Conservation (phyloP, 2,797 vertebrate genomes). For the Poeciliopsis presidionis region DNA sequence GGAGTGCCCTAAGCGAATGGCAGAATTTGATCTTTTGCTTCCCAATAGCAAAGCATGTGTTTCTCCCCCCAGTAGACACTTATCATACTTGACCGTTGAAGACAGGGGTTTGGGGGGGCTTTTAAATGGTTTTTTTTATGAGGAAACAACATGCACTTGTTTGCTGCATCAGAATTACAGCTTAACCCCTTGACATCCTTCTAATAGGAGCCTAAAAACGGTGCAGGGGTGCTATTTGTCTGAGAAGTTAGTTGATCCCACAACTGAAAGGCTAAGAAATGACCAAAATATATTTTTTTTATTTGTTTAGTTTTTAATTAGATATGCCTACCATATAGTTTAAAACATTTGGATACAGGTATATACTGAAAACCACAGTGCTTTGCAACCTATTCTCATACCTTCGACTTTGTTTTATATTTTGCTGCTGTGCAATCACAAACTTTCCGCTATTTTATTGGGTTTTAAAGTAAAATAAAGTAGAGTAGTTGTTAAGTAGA, state of each 20-base stretch:
- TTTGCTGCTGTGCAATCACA: neutral
- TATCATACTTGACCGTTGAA: constrained; percentile 76
- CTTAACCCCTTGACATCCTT: constrained; percentile 12
- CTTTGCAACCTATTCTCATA: neutral
- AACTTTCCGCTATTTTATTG: neutral
- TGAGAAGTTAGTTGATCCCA: neutral
- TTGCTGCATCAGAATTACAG: constrained; percentile 41
- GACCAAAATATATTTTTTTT: neutral
- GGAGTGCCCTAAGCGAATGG: constrained; percentile 75
- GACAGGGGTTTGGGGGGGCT: constrained; percentile 39
- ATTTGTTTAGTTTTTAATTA: neutral
- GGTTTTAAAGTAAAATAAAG: neutral
- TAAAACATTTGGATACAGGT: neutral
- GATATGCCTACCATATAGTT: neutral
- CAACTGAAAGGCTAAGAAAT: neutral
- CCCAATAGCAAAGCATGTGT: constrained; percentile 69
- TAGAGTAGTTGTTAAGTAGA: neutral
- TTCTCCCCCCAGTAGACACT: constrained; percentile 62
- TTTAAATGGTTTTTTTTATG: constrained; percentile 67
- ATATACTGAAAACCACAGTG: neutral
- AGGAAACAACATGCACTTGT: constrained; percentile 47
- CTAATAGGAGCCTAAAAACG: constrained; percentile 1
- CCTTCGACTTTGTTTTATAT: neutral
- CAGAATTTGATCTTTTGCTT: constrained; percentile 75
- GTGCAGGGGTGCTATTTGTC: neutral